Conservation (phyloP, 1,140 invertebrate species). For the Akabosia matsudoensis region DNA sequence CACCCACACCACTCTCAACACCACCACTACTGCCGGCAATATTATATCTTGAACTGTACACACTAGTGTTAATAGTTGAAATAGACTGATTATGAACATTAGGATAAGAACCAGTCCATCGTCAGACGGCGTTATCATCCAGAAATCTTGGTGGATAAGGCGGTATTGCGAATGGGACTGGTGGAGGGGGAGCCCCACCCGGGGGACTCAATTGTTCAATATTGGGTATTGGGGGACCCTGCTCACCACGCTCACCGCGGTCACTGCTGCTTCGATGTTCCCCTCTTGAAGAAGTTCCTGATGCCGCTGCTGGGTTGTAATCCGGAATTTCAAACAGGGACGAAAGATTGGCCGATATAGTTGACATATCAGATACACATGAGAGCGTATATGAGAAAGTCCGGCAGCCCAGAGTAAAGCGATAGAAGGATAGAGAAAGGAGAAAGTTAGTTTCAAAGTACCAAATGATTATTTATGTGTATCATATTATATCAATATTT, state of each 20-base stretch:
- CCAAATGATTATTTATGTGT: too few relatives aligned
- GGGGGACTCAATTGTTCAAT: slow-evolving; percentile 20
- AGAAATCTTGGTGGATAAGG: slow-evolving; percentile 41
- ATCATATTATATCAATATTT: too few relatives aligned
- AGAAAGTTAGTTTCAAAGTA: too few relatives aligned
- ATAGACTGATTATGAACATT: slow-evolving; percentile 20
- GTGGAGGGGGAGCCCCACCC: slow-evolving; percentile 34
- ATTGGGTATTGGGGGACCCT: slow-evolving; percentile 16
- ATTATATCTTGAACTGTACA: slow-evolving; percentile 11
- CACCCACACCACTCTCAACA: not conserved
- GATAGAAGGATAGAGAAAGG: too few relatives aligned
- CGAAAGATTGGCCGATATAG: not conserved
- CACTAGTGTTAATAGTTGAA: slow-evolving; percentile 13
- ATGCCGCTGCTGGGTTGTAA: slow-evolving; percentile 20
- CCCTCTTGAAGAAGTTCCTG: slow-evolving; percentile 36
- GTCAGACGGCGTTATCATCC: slow-evolving; percentile 44
- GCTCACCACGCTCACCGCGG: slow-evolving; percentile 14
- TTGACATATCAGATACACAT: too few relatives aligned
- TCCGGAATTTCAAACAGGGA: not conserved
- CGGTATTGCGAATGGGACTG: slow-evolving; percentile 45
- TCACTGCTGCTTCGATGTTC: slow-evolving; percentile 13
- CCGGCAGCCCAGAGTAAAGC: too few relatives aligned
- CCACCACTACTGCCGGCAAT: not conserved
- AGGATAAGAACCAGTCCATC: slow-evolving; percentile 6
- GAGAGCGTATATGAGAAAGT: too few relatives aligned